Percentiles rank a stretch among this genome's conserved stretches.
phyloP scores from a whole-genome alignment of 2,113 vertebrate species.

The Osmerus mordax region DNA sequence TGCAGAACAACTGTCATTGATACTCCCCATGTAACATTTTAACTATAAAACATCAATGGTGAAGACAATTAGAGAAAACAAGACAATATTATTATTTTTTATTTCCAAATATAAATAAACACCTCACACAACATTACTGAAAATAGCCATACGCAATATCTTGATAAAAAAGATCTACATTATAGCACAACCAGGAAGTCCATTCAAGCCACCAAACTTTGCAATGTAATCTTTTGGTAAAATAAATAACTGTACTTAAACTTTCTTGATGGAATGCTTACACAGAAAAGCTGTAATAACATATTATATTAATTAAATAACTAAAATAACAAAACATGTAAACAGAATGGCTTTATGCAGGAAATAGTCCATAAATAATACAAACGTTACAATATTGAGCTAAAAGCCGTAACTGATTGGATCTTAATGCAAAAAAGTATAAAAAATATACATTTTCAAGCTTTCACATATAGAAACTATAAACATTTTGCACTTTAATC shows the following conservation, averaged over 20 bases:
- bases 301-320: conserved; percentile 11
- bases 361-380: conserved; percentile 41
- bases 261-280: conserved; percentile 56
- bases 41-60: neutral
- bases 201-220: conserved; percentile 29
- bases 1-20: too few relatives aligned
- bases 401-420: conserved; percentile 34
- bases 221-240: conserved; percentile 24
- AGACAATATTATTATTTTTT: conserved; percentile 2
- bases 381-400: conserved; percentile 25
- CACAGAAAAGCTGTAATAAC: neutral
- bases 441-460: conserved; percentile 10
- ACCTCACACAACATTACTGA: conserved; percentile 46
- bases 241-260: conserved; percentile 40
- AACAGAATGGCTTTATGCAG: conserved; percentile 32
- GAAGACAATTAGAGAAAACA: neutral
- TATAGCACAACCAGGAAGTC: conserved; percentile 4
- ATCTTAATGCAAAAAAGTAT: conserved; percentile 29
- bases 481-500: conserved; percentile 21
- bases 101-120: conserved; percentile 66
- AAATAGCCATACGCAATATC: too few relatives aligned
- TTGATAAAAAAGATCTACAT: too few relatives aligned
- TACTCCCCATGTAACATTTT: too few relatives aligned
- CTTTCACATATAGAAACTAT: conserved; percentile 19
- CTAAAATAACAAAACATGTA: conserved; percentile 21